Conservation (phyloP, 2,797 vertebrate species). For the Chrysocyon brachyurus region DNA sequence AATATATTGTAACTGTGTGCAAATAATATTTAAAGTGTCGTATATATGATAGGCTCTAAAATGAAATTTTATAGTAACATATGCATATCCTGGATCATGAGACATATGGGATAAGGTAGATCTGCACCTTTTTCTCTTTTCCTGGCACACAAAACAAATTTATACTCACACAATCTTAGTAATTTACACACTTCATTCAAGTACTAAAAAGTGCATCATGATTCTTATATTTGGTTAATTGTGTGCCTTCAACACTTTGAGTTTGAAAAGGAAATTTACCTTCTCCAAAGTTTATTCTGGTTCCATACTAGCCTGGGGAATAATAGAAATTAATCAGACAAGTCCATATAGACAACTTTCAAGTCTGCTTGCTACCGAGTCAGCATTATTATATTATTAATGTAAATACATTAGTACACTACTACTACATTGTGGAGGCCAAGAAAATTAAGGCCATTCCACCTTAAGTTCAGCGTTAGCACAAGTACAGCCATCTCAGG, state of each 20-base stretch:
- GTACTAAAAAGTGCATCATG: neutral
- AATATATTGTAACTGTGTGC: neutral
- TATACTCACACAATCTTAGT: neutral
- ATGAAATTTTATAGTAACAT: neutral
- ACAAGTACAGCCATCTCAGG: no score
- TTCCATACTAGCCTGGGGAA: neutral
- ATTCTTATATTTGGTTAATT: neutral
- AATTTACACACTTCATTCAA: neutral
- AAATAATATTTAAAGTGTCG: constrained; percentile 48
- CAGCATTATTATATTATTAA: constrained; percentile 24
- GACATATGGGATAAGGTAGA: neutral
- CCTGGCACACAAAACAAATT: neutral
- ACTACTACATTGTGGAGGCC: neutral
- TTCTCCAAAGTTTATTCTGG: neutral
- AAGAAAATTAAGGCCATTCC: no score
- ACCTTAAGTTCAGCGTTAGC: no score
- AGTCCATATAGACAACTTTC: neutral
- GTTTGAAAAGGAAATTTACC: constrained; percentile 19
- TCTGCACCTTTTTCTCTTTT: neutral
- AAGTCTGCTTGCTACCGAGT: neutral
- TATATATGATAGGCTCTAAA: neutral
- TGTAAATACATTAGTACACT: neutral
- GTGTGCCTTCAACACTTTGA: constrained; percentile 12
- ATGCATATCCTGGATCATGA: neutral
- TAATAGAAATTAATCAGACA: neutral